These are phyloP conservation scores for Lithosia quadra DNA, from an alignment of 2,888 invertebrate species.

Conservation along the genomic window DNA sequence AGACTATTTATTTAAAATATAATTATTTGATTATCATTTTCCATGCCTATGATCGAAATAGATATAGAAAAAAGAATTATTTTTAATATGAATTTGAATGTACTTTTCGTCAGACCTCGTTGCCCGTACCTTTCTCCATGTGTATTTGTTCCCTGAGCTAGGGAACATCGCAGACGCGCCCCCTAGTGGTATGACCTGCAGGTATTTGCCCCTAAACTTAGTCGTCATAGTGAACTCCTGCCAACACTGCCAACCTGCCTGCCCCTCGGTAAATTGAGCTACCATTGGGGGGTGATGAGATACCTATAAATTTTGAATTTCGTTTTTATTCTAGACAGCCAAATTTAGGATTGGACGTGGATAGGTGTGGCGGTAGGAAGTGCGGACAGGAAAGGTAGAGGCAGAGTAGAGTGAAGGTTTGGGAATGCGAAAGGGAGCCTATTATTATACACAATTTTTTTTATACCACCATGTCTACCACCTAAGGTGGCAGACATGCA, in stretches of 20 bases:
- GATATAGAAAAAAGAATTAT: not conserved
- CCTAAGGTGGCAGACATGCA: too few relatives aligned
- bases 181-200: slow-evolving; percentile 94
- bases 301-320: slow-evolving; percentile 82
- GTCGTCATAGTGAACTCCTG: slow-evolving; percentile 99
- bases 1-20: too few relatives aligned
- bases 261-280: slow-evolving; percentile 97
- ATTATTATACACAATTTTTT: too few relatives aligned
- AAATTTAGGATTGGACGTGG: slow-evolving; percentile 2
- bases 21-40: not conserved
- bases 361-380: not conserved
- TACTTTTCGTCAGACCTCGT: not conserved
- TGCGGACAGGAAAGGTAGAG: not conserved
- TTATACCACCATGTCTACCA: too few relatives aligned
- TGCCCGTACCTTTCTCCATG: slow-evolving; percentile 94
- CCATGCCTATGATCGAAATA: not conserved
- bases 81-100: not conserved
- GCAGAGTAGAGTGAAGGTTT: not conserved
- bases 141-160: slow-evolving; percentile 93
- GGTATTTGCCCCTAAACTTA: slow-evolving; percentile 99
- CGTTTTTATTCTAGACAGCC: slow-evolving; percentile 22
- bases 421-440: not conserved
- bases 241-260: slow-evolving; percentile 96
- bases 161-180: slow-evolving; percentile 90
- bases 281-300: slow-evolving; percentile 99